Percentiles rank a stretch among this genome's conserved stretches.
phyloP scores from a whole-genome alignment of 1,140 invertebrate genomes.

The Eulimnadia texana region DNA sequence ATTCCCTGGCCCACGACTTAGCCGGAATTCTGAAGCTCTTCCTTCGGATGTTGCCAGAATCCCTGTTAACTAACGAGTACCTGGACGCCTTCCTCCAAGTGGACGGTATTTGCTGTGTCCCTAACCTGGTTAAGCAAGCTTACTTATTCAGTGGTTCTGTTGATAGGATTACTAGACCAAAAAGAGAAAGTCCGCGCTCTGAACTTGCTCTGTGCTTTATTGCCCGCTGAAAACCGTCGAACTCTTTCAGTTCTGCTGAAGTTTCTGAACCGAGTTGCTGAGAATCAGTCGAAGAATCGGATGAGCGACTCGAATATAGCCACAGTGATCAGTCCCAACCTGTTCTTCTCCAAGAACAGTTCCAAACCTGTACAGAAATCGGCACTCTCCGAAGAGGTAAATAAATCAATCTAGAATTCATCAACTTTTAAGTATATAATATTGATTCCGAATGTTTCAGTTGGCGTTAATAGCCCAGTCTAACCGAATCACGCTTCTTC shows the following conservation, averaged over 20 bases:
- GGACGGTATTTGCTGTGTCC: background rate
- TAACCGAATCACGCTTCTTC: no score
- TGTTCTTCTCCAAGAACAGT: background rate
- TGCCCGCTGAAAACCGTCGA: background rate
- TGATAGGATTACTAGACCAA: background rate
- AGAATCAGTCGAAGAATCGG: background rate
- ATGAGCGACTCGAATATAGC: constrained; percentile 3
- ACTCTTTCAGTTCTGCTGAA: constrained; percentile 1
- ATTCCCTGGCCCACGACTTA: background rate
- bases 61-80: background rate
- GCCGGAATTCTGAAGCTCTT: background rate
- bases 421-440: background rate
- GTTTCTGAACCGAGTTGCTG: constrained; percentile 1
- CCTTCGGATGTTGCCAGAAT: constrained; percentile 1
- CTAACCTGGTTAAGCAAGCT: background rate
- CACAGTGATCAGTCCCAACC: constrained; percentile 6
- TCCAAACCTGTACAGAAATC: background rate
- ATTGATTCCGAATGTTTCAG: background rate
- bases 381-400: background rate
- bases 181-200: background rate
- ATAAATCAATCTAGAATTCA: background rate
- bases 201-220: background rate
- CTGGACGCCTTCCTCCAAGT: constrained; percentile 7
- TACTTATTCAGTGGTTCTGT: background rate
- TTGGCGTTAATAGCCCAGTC: background rate